phyloP scores from a whole-genome alignment of 1,140 invertebrate genomes.

The Orchesella cincta region DNA sequence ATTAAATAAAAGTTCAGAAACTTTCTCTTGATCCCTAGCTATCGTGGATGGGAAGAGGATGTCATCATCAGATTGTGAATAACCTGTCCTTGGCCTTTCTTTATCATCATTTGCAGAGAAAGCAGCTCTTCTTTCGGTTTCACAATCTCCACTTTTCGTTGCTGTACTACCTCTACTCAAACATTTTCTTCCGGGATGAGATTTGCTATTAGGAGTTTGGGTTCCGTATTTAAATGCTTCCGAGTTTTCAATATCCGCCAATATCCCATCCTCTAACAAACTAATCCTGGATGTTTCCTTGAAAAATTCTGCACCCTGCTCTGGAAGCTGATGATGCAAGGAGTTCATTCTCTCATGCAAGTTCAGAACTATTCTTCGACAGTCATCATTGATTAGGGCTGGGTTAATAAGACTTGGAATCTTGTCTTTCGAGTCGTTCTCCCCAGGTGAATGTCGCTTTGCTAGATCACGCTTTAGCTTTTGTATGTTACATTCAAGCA shows the following conservation, averaged over 20 bases:
- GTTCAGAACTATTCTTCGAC: background rate
- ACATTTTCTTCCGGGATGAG: too few species aligned
- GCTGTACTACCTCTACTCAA: background rate
- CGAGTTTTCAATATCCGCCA: conserved; percentile 1
- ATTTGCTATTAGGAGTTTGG: background rate
- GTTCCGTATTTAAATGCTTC: background rate
- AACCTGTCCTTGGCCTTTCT: background rate
- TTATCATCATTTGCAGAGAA: background rate
- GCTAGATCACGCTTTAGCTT: background rate
- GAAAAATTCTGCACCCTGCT: background rate
- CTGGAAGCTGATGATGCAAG: background rate
- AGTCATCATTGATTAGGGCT: background rate
- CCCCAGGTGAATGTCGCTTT: background rate
- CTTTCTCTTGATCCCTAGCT: background rate
- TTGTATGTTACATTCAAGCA: background rate
- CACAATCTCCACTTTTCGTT: background rate
- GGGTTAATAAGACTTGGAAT: background rate
- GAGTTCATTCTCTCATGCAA: background rate
- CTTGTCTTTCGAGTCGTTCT: background rate
- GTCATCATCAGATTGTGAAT: background rate
- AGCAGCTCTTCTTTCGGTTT: background rate
- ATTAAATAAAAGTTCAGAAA: background rate
- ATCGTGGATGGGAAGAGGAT: background rate
- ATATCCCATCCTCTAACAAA: background rate
- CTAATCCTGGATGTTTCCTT: too few species aligned